Conservation (phyloP, 2,888 invertebrate species). For the Cryptus viduatorius region DNA sequence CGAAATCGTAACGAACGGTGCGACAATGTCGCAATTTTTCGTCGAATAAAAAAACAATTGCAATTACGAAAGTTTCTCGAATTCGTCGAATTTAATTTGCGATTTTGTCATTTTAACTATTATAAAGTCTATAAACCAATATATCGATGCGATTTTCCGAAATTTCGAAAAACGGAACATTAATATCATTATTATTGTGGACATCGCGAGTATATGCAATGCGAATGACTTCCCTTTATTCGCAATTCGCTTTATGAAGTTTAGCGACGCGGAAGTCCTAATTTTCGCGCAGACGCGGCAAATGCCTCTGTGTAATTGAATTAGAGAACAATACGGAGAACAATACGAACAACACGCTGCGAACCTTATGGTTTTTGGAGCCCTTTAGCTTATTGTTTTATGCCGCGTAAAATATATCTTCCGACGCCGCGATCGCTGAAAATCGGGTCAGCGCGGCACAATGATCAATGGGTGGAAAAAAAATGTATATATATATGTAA, state of each 20-base stretch:
- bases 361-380: neutral
- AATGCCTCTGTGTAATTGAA: neutral
- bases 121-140: no score
- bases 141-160: no score
- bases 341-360: neutral
- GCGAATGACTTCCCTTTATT: neutral
- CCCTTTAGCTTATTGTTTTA: neutral
- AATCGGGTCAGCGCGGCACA: neutral
- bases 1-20: constrained; percentile 9
- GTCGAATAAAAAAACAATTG: constrained; percentile 37
- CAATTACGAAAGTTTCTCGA: constrained; percentile 25
- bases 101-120: constrained; percentile 2
- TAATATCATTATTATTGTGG: no score
- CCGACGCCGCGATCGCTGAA: neutral
- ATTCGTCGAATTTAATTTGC: constrained; percentile 7
- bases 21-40: constrained; percentile 37
- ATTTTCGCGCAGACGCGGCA: neutral
- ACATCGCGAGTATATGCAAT: neutral
- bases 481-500: no score
- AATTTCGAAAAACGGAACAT: no score
- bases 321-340: neutral
- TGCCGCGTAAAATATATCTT: neutral
- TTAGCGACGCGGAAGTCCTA: neutral
- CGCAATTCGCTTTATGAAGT: neutral
- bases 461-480: neutral